Evolutionary conservation across 2,797 vertebrate genomes (phyloP), one percentile per base, ranked within the genome.

Genomic region (Microtus californicus): DNA sequence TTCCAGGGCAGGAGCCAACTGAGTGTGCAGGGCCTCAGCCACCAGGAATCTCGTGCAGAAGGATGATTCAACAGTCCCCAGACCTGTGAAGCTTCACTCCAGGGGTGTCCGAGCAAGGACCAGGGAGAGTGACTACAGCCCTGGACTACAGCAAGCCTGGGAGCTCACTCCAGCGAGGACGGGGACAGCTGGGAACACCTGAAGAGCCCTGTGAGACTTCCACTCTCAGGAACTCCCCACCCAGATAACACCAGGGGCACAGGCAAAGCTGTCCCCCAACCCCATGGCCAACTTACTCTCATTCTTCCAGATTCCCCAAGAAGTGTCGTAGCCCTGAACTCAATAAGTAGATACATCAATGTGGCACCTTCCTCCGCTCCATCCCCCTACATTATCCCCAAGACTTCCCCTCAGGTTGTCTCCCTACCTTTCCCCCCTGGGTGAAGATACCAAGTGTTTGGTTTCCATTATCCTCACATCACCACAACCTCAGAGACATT

Each of bases 21-120:
- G 23, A 74, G 29, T 14, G 17, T 43, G n/a, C 7, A 2, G 31
- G n/a, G 48, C 19, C 25, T 2, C 12, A 67, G 82, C 8, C n/a
- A 67, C 34, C 1, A 7, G 48, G 67, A 96, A 96, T 94, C 79
- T 93, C 10, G 7, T 3, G 61, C 79, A 45, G 95, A 97, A 96
- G 71, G 93, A 59, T 92, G 93, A 97, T 93, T 85, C 91, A 13
- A 2, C 76, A 61, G 69, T 19, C 77, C 74, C 48, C 7, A 40
- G 6, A 15, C 17, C 51, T 19, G 6, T 17, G 29, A 37, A 19
- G 76, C 14, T 2, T 56, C 48, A 27, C 21, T 37, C 65, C 85
- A 51, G 27, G 83, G 19, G 43, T 19, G 5, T 37, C 71, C 25
- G 21, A 34, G 15, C 9, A 45, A 63, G 17, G 27, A 21, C 13